Evolutionary conservation across 2,113 vertebrate genomes (phyloP), one percentile per base, ranked within the genome.

Genomic region (Holacanthus passer): DNA sequence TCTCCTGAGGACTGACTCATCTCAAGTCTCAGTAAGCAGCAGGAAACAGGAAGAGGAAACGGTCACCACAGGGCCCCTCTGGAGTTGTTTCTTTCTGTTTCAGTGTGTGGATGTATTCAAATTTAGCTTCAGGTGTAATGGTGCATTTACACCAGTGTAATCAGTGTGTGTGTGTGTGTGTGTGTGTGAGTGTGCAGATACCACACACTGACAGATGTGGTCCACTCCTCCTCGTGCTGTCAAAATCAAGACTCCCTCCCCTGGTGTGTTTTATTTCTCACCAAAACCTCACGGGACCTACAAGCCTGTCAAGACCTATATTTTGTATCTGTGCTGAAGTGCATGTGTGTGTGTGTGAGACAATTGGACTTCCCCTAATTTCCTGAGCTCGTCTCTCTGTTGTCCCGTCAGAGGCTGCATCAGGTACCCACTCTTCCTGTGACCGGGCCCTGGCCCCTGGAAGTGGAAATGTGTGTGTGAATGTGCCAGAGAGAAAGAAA

Each of bases 11-110:
- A 83, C 66, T 81, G 56, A 92, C 69, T 90, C 90, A 87, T 89
- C 82, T 88, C 62, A 76, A 64, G 88, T 89, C 70, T 84, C 73
- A 80, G 73, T 71, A 31, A 77, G 83, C 77, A 77, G 90, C 88
- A 92, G 92, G 90, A 92, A 94, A 90, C 90, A 92, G 93, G 89
- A 92, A 91, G 79, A 85, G 93, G 90, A 93, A 91, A 85, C 4
- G 53, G 81, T 86, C 84, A 77, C 76, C 62, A 24, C 81, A 86
- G 73, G 56, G 29, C 71, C 59, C 78, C 56, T 72, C 35, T 52
- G 63, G 63, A 83, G 66, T 72, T 45, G 22, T 39, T 74, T 62
- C 19, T 67, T 12, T 60, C 8, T 72, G 27, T 66, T 3, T 59
- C 19, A 39, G n/a, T 70, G 48, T 29, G 63, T 85, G 79, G 39